Base-by-base conservation (phyloP, 2,888 invertebrate genomes). In the Sipunculus nudus region DNA sequence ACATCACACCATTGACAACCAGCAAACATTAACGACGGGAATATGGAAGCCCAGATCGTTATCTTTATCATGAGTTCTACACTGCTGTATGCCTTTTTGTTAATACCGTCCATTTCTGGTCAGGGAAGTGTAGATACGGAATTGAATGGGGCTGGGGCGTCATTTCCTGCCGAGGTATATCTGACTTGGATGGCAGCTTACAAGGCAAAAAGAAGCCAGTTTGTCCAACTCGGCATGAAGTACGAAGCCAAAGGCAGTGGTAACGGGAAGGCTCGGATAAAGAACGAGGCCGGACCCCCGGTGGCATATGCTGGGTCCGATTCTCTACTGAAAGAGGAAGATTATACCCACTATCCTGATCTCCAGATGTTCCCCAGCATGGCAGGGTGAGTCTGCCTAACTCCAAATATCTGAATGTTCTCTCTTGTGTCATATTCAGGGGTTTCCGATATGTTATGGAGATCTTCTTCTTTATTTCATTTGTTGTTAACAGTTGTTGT, bases 271-370 rank as follows among this genome's bases (percentile, higher is more conserved):
- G 40, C 26, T 19, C 52, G 59, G 5, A 53, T 59, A 35, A 43
- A 53, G 28, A 39, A 40, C 3, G 3, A 16, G 1, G 40, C 13
- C 25, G 52, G 26, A 5, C 35, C 19, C 26, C 23, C 35, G 21
- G 59, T 60, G 19, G 48, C 41, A n/a, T 78, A 74, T 53, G 76
- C 73, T 1, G 78, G 77, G 2, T 73, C 74, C 0, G 78, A 78
- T 57, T 65, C 71, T 1, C 23, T 68, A 8, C 57, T 77, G 13
- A 61, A 67, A 0, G 67, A 59, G 1, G 43, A 35, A 2, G 72
- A 73, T 16, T 25, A 53, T 2, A 28, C 10, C 2, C 25, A 55
- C 1, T 53, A 69, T 45, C 71, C 72, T 0, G 72, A 77, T 53
- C 66, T 77, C 1, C 60, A 63, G 31, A 68, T 72, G 48, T 72